Base-by-base conservation (phyloP, 2,113 vertebrate species). In the Coryphaenoides rupestris region DNA sequence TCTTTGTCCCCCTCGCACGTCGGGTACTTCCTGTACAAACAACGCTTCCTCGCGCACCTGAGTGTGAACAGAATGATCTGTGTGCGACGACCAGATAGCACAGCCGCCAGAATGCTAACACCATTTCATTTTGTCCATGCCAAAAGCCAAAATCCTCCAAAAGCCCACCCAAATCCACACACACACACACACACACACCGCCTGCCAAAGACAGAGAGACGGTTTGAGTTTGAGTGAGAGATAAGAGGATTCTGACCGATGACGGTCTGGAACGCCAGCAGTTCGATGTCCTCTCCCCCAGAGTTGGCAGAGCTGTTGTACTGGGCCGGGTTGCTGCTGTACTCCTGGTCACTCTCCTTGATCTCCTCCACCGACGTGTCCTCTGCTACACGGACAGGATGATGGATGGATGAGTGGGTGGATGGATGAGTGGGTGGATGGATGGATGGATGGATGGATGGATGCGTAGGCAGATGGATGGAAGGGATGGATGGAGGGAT, bases 221-320 rank as follows among this genome's bases (percentile, higher is more conserved):
- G n/a, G n/a, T n/a, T n/a, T n/a, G n/a, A 50, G 47, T 16, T 50
- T 50, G 15, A 52, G 55, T 2, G 19, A 40, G 33, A 7, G 13
- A 40, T 40, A 40, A 19, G 66, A 5, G 2, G 13, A 12, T n/a
- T 70, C 84, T 82, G 52, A 90, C 90, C 89, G 5, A 86, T 83
- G 72, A 92, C 81, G 0, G 91, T 90, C 79, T 91, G 89, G 71
- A 91, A 91, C 0, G 90, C 90, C 50, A 92, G 82, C 64, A 91
- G 81, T 26, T 91, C 89, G 1, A 91, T 90, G 52, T 92, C 87
- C 28, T 90, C 79, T 19, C 79, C 87, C 56, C 85, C 84, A 0
- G 83, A 81, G 77, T 86, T 91, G 21, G 81, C 70, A 1, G 81
- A 77, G 71, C 83, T 90, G 81, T 89, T 90, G 74, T 89, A 89